Evolutionary conservation across 2,113 vertebrate species (phyloP).

Genomic region (Hirundichthys speculiger): DNA sequence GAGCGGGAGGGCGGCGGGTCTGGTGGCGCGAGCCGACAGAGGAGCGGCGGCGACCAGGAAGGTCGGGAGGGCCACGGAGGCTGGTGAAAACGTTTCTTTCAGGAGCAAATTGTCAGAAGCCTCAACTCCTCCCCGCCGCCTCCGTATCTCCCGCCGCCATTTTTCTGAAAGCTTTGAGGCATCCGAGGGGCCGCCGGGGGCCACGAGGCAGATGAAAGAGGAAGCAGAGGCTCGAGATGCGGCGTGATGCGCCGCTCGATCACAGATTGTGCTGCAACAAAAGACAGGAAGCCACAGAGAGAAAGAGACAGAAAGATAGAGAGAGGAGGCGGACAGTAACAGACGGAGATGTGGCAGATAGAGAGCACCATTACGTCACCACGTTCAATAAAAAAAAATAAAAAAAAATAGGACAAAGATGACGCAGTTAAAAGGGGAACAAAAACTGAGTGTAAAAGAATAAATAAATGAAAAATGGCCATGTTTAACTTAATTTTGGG

Average conservation of each 20-base stretch:
- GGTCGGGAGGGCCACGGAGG: slow-evolving; percentile 57
- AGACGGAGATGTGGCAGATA: too few relatives aligned
- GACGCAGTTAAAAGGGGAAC: too few relatives aligned
- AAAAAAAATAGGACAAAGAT: too few relatives aligned
- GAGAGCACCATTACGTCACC: too few relatives aligned
- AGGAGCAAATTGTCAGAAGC: slow-evolving; percentile 32
- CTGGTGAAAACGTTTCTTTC: slow-evolving; percentile 32
- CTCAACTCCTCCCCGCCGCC: slow-evolving; percentile 15
- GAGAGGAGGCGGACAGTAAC: too few relatives aligned
- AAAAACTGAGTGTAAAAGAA: too few relatives aligned
- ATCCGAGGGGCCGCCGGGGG: slow-evolving; percentile 34
- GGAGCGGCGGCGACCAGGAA: slow-evolving; percentile 38
- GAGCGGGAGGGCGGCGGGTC: slow-evolving; percentile 30
- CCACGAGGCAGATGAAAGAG: slow-evolving; percentile 50
- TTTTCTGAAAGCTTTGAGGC: slow-evolving; percentile 44
- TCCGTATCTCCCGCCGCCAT: neutral
- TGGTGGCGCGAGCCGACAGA: slow-evolving; percentile 20
- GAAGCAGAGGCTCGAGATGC: slow-evolving; percentile 37
- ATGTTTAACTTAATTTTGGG: too few relatives aligned
- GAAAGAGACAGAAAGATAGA: neutral
- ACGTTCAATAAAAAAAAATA: too few relatives aligned
- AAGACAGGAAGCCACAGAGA: slow-evolving; percentile 21
- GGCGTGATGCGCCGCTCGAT: slow-evolving; percentile 46
- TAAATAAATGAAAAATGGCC: too few relatives aligned
- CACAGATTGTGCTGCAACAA: slow-evolving; percentile 29